These are phyloP conservation scores for Allophyes oxyacanthae DNA, from an alignment of 2,888 invertebrate species.

Conservation along the genomic window DNA sequence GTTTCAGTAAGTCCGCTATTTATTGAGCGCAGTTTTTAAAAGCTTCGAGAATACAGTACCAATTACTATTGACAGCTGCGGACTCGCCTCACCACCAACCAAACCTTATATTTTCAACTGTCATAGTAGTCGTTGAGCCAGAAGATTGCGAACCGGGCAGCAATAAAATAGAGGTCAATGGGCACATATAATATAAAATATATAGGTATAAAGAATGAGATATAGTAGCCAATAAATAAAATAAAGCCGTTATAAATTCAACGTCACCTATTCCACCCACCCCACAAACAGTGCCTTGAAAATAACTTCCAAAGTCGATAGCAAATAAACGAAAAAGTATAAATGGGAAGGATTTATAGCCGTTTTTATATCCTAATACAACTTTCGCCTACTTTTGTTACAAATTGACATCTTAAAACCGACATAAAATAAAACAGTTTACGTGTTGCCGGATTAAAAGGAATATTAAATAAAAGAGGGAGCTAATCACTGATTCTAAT, in stretches of 20 bases:
- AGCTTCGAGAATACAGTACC: no score
- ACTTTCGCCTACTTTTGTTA: slow-evolving; percentile 69
- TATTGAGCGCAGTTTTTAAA: no score
- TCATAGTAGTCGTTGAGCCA: no score
- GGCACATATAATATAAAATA: slow-evolving; percentile 11
- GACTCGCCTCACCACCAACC: no score
- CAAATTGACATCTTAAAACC: slow-evolving; percentile 72
- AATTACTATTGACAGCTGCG: no score
- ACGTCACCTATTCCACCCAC: slow-evolving; percentile 46
- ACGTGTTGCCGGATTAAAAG: slow-evolving; percentile 45
- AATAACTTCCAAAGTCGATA: slow-evolving; percentile 67
- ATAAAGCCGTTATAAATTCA: slow-evolving; percentile 47
- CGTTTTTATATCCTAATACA: slow-evolving; percentile 71
- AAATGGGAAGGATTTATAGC: slow-evolving; percentile 69
- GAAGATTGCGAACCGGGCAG: neutral
- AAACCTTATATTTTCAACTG: no score
- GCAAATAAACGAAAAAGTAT: slow-evolving; percentile 72
- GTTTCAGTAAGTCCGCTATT: no score
- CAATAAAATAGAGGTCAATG: slow-evolving; percentile 18
- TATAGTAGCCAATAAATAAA: slow-evolving; percentile 36
- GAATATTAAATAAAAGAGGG: slow-evolving; percentile 27
- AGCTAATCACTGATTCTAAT: slow-evolving; percentile 25
- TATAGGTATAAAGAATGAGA: slow-evolving; percentile 13
- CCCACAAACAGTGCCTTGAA: slow-evolving; percentile 58
- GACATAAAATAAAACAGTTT: slow-evolving; percentile 62